Percentiles rank a stretch among this genome's conserved stretches.
phyloP scores from a whole-genome alignment of 2,113 vertebrate genomes.

The Leuciscus idus region DNA sequence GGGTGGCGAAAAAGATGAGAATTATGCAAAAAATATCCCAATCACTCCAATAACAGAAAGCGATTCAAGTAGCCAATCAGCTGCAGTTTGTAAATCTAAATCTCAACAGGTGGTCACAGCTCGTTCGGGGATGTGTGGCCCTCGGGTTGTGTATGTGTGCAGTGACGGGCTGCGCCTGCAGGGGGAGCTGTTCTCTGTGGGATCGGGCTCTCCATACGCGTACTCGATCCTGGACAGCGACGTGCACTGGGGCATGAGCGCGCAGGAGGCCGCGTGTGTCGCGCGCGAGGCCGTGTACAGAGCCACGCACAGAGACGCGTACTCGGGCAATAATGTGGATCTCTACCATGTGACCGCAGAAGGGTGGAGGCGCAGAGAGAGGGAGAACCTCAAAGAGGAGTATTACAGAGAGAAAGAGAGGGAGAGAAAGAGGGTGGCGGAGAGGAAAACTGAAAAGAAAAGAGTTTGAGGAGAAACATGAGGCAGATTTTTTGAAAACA shows the following conservation, averaged over 20 bases:
- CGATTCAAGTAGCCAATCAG: not conserved
- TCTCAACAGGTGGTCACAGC: not conserved
- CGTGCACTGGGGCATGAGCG: conserved; percentile 76
- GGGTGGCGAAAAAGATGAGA: conserved; percentile 43
- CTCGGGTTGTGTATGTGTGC: conserved; percentile 83
- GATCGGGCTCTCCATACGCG: conserved; percentile 87
- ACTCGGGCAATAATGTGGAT: conserved; percentile 86
- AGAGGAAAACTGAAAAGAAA: conserved; percentile 13
- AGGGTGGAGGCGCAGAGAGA: conserved; percentile 78
- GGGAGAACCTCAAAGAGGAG: conserved; percentile 76
- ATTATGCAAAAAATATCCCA: not conserved
- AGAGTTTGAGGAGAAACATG: not conserved
- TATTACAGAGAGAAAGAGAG: conserved; percentile 72
- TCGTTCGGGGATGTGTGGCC: conserved; percentile 65
- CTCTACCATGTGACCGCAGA: conserved; percentile 79
- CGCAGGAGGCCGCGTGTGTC: conserved; percentile 74
- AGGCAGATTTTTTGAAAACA: not conserved
- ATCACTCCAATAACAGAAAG: not conserved
- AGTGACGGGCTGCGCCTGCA: conserved; percentile 82
- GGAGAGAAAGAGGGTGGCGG: conserved; percentile 31
- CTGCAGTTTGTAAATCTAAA: too few species aligned
- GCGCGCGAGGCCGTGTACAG: conserved; percentile 83
- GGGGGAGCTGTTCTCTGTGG: conserved; percentile 83
- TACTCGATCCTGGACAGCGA: conserved; percentile 81
- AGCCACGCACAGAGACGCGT: conserved; percentile 83